Base-by-base conservation (phyloP, 1,140 invertebrate genomes). In the Trissolcus basalis region DNA sequence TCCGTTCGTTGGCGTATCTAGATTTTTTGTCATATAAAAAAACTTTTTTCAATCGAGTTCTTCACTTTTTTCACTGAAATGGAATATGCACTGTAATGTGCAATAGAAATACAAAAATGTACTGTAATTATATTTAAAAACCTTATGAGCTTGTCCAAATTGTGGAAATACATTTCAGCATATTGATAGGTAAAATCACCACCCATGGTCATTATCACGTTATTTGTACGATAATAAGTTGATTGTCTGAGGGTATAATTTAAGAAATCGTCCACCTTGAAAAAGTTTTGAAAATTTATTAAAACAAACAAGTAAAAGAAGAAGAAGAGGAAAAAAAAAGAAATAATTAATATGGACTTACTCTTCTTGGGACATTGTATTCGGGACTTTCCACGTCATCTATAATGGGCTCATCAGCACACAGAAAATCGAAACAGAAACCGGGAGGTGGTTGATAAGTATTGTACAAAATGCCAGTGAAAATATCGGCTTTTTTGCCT, bases 151-250 rank as follows among this genome's bases (percentile, higher is more conserved):
- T 95, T 95, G 83, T 98, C 96, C 82, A 98, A 81, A 84, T 98
- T 98, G 71, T 91, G 92, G 84, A 91, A 98, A 92, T 95, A 96
- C 78, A 92, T 91, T 73, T 93, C 88, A 0, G 97, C 96, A 83
- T 94, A 91, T 83, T 95, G 93, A 86, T 96, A 98, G 56, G 93
- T 91, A 83, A 99, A 98, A 89, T 99, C 97, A 72, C 93, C 93
- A 0, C 97, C 97, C 96, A 98, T 98, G 1, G 96, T 96, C 47
- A 98, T 89, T 63, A 97, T 90, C 5, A 97, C 89, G 83, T 98
- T 93, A 78, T 93, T 93, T 0, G 92, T 91, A 32, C 86, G 84
- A 81, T 92, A 94, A 0, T 83, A 82, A 41, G 86, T 71, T 0
- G 90, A 84, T 89, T 93, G 91, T 48, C 10, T 64, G 41, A 19